Evolutionary conservation across 2,797 vertebrate species (phyloP), one percentile per base, ranked within the genome.

Genomic region (Argya squamiceps): DNA sequence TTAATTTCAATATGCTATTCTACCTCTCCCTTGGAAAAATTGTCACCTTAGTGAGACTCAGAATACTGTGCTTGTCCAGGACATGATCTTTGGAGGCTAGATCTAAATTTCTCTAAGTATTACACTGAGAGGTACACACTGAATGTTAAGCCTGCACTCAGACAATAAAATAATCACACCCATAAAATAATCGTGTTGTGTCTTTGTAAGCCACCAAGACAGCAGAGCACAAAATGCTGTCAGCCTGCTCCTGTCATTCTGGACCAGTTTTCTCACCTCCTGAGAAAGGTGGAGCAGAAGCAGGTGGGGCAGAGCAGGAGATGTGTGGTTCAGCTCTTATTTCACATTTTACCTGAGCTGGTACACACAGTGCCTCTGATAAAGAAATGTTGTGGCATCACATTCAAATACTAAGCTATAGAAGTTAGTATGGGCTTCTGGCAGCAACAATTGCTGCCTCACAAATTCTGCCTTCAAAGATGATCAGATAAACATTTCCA

Each of bases 1-100:
- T 71, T 73, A 94, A 97, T 97, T 97, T 97, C 82, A 93, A 91
- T 69, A 87, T n/a, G 36, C 64, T 83, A 47, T 82, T 88, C 34
- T 67, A 84, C 71, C 92, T 86, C 70, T 41, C 90, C 78, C 20
- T 90, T 88, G 67, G 82, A 95, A 96, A 83, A 96, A 84, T 4
- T 84, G 90, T 73, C 89, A 95, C 82, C 56, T 84, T 22, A n/a
- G 63, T 39, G 83, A 93, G 52, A 43, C 12, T 41, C 44, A 63
- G 17, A 62, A 59, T 21, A 78, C 43, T 76, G 53, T 87, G 68
- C 12, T 96, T 94, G 93, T 90, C 76, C 88, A 79, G 65, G 24
- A 85, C n/a, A 36, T 37, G 43, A 95, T 87, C 34, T 26, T 53
- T 18, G 29, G 41, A 78, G 63, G 37, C n/a, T 43, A 30, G 49